A percentile compares a stretch with the other conserved stretches of the same genome.
Evolutionary conservation across 2,113 vertebrate species (phyloP).

Genomic region (Recurvirostra avosetta): DNA sequence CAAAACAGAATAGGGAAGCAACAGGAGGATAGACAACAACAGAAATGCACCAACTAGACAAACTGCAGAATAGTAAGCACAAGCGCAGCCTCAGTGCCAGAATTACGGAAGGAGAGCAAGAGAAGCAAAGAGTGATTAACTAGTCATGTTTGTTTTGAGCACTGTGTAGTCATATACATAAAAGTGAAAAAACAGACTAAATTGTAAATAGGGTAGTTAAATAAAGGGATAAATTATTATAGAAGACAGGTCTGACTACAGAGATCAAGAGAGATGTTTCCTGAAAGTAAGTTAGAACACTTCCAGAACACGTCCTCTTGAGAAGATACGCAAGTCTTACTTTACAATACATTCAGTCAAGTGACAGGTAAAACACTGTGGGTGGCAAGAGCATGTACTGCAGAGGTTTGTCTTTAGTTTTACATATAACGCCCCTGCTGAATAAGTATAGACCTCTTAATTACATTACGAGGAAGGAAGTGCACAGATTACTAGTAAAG

Average conservation of each 20-base stretch:
- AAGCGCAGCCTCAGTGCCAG: not conserved
- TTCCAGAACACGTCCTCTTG: not conserved
- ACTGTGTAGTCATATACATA: not conserved
- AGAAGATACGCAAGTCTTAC: accelerated
- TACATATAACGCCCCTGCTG: accelerated
- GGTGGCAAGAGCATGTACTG: not conserved
- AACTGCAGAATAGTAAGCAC: not conserved
- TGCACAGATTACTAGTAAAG: not conserved
- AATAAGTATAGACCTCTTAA: not conserved
- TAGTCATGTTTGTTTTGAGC: not conserved
- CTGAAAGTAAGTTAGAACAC: not conserved
- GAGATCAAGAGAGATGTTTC: not conserved
- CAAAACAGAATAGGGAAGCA: not conserved
- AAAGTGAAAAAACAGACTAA: not conserved
- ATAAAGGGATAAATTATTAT: not conserved
- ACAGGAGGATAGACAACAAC: not conserved
- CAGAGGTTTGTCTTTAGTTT: not conserved
- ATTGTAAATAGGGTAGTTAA: not conserved
- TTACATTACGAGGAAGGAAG: not conserved
- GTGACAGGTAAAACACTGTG: not conserved
- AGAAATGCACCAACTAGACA: not conserved
- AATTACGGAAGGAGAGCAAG: not conserved
- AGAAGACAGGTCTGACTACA: not conserved
- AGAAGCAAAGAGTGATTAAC: not conserved
- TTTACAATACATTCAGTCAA: not conserved